phyloP scores from a whole-genome alignment of 2,113 vertebrate species.

The Syrmaticus mikado region DNA sequence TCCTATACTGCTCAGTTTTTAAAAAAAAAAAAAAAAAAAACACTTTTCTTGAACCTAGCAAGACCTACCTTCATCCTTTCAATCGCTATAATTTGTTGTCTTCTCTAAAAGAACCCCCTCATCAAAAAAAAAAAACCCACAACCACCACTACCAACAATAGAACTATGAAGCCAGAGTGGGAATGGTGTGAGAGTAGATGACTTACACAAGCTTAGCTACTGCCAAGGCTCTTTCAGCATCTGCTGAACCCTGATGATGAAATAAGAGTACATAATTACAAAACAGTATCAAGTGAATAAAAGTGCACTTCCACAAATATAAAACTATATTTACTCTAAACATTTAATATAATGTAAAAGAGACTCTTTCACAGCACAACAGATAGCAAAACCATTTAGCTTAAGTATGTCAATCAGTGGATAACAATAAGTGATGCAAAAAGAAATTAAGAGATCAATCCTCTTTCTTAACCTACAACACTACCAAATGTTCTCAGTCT shows the following conservation, averaged over 20 bases:
- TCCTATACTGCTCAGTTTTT: neutral
- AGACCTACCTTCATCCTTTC: neutral
- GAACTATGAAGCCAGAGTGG: neutral
- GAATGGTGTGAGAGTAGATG: neutral
- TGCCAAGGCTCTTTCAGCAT: conserved; percentile 89
- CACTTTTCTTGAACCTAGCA: neutral
- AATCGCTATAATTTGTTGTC: neutral
- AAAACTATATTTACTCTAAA: neutral
- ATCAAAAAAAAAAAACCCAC: neutral
- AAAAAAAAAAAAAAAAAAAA: neutral
- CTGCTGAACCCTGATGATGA: conserved; percentile 88
- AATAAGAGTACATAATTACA: conserved; percentile 8
- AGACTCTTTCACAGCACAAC: neutral
- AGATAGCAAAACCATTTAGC: neutral
- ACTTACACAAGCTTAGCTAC: conserved; percentile 96
- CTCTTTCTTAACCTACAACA: neutral
- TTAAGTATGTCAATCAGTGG: neutral
- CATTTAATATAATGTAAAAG: neutral
- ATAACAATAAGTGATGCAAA: neutral
- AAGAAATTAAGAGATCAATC: neutral
- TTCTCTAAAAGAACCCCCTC: neutral
- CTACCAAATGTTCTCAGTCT: neutral
- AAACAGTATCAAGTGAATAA: neutral
- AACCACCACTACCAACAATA: neutral
- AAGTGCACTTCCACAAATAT: neutral